phyloP scores from a whole-genome alignment of 2,113 vertebrate species.

The Lampris incognitus region DNA sequence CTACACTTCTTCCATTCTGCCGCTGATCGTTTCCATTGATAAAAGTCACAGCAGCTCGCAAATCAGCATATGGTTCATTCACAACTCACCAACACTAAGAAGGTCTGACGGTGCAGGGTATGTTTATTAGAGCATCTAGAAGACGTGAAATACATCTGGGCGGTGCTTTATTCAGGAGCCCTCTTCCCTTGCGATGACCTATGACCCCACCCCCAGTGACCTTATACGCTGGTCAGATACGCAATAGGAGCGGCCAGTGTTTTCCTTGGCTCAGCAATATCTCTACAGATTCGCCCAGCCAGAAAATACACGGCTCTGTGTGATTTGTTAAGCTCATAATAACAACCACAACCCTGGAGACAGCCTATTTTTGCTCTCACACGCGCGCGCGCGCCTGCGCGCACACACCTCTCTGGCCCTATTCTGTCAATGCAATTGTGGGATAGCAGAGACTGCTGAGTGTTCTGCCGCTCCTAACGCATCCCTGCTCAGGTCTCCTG shows the following conservation, averaged over 20 bases:
- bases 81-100: no score
- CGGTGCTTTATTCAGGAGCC: no score
- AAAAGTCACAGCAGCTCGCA: background rate
- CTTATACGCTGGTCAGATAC: no score
- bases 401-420: constrained; percentile 58
- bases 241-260: no score
- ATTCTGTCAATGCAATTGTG: constrained; percentile 71
- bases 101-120: no score
- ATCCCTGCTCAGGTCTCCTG: constrained; percentile 67
- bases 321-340: constrained; percentile 36
- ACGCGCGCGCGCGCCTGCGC: background rate
- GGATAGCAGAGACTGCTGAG: constrained; percentile 31
- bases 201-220: no score
- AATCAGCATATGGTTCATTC: no score
- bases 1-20: background rate
- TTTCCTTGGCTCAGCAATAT: background rate
- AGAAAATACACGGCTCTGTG: background rate
- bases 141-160: no score
- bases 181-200: no score
- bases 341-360: constrained; percentile 21
- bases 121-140: no score
- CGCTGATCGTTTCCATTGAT: background rate
- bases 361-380: constrained; percentile 64
- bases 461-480: constrained; percentile 51
- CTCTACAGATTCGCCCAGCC: background rate